These are phyloP conservation scores for Peucedramus taeniatus DNA, from an alignment of 2,113 vertebrate species.

Conservation along the genomic window DNA sequence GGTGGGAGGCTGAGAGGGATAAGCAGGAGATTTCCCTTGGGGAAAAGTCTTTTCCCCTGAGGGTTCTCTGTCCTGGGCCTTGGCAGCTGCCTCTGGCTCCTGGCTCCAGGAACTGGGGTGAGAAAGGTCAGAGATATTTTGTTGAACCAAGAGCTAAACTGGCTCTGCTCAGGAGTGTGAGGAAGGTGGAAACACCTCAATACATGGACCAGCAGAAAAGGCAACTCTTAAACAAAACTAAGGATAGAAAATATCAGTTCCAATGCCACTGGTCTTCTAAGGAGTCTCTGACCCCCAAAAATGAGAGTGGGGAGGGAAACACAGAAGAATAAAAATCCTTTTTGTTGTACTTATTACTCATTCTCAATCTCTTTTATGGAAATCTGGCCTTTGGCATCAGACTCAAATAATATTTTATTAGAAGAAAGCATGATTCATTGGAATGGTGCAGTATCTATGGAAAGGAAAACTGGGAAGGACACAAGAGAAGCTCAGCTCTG, in stretches of 20 bases:
- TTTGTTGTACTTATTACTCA: background rate
- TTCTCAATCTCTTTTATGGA: constrained; percentile 26
- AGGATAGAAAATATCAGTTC: background rate
- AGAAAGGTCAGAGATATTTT: background rate
- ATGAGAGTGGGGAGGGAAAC: background rate
- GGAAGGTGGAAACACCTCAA: background rate
- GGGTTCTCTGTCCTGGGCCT: background rate
- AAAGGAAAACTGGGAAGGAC: constrained; percentile 21
- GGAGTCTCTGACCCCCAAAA: background rate
- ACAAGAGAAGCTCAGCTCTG: background rate
- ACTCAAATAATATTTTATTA: constrained; percentile 41
- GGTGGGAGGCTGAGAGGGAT: background rate
- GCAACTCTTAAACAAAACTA: background rate
- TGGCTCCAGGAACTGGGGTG: background rate
- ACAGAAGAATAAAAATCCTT: background rate
- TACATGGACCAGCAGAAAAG: background rate
- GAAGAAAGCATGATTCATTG: constrained; percentile 34
- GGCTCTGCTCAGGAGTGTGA: background rate
- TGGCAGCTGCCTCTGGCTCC: background rate
- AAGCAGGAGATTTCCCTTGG: background rate
- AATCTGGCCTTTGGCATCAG: background rate
- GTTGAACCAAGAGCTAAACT: background rate
- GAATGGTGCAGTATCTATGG: background rate
- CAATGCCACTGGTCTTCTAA: background rate
- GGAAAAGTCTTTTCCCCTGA: background rate